Base-by-base conservation (phyloP, 2,888 invertebrate genomes). In the Orgyia antiqua region DNA sequence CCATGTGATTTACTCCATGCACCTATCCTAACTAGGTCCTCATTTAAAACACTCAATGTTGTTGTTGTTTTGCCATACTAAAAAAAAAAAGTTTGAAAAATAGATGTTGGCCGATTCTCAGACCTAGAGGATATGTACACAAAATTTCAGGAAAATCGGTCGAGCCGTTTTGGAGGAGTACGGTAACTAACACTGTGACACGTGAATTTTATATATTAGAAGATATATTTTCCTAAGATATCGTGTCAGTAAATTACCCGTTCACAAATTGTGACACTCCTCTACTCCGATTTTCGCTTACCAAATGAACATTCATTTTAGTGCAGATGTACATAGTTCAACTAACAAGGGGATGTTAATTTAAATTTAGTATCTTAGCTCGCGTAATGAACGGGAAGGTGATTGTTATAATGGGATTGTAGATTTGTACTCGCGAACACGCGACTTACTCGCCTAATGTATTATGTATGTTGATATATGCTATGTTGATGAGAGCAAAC, bases 311-410 rank as follows among this genome's bases (percentile, higher is more conserved):
- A 76, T 75, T 70, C 69, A 71, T 70, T 73, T 64, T 55, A 52
- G 58, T 67, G 57, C 69, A 70, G 68, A 71, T 72, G 75, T 77
- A 69, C 63, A 62, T 75, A 82, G 80, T 82, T 78, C 55, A 63
- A 73, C 75, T 83, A 82, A 80, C 82, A 76, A 82, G 82, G 76
- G 77, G 74, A 62, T 82, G 78, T 84, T 86, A 82, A 86, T 86
- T 83, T 80, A 82, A 86, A 86, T 84, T 84, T 83, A 86, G 77
- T 80, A 78, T 83, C 84, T 79, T 70, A 69, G 71, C 75, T 55
- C 68, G 69, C 68, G 75, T 82, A 84, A 84, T 84, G 83, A 84
- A 84, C 80, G 73, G 64, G 71, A 76, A 76, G 79, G 80, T 82
- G 80, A 83, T 84, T 79, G 82, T 69, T 73, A 72, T 83, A 83